A percentile compares a stretch with the other conserved stretches of the same genome.
Conservation (phyloP, 1,140 invertebrate species). For the Lepidotrigona ventralis region DNA sequence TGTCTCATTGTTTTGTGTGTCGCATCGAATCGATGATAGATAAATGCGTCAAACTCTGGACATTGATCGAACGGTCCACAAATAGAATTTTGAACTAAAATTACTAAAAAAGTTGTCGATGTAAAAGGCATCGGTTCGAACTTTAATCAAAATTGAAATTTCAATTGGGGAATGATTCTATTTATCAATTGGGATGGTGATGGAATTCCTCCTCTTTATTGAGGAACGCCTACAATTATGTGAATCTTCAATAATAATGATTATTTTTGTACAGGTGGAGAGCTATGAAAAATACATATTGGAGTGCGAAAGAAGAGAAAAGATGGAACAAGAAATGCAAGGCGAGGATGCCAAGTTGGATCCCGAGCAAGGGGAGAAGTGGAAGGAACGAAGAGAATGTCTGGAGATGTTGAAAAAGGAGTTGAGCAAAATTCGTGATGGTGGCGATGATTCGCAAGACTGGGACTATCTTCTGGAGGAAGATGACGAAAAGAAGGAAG, state of each 20-base stretch:
- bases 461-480: constrained; percentile 73
- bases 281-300: constrained; percentile 76
- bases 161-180: too few species aligned
- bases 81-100: background rate
- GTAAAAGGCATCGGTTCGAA: too few species aligned
- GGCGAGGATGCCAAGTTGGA: constrained; percentile 32
- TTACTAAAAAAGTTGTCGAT: too few species aligned
- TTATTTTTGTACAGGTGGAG: constrained; percentile 64
- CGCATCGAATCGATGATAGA: background rate
- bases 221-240: background rate
- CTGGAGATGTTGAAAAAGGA: constrained; percentile 76
- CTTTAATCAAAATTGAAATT: too few species aligned
- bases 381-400: constrained; percentile 76
- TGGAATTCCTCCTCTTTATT: too few species aligned
- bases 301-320: constrained; percentile 75
- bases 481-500: constrained; percentile 45
- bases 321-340: constrained; percentile 18
- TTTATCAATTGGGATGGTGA: too few species aligned
- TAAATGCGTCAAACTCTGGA: background rate
- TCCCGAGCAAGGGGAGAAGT: constrained; percentile 62
- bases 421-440: constrained; percentile 72
- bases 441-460: constrained; percentile 70
- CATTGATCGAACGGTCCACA: background rate
- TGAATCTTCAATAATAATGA: background rate
- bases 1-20: background rate